Evolutionary conservation across 2,888 invertebrate species (phyloP).

Genomic region (Invenusta paracnida): DNA sequence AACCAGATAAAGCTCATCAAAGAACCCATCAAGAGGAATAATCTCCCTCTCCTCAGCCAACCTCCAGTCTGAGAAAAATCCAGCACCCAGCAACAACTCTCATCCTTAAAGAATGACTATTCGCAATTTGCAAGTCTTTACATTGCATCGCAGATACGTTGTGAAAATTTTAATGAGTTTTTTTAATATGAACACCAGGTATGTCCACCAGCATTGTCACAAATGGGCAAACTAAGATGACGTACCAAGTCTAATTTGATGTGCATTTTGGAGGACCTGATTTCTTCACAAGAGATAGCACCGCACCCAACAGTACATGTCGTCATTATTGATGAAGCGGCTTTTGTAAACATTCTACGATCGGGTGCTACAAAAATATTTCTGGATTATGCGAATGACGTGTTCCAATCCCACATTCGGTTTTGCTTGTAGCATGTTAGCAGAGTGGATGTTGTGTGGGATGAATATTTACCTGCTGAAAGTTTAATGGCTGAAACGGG

Average conservation of each 20-base stretch:
- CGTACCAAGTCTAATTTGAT: not conserved
- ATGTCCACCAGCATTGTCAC: too few relatives aligned
- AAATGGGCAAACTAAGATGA: not conserved
- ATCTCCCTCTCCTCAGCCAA: too few relatives aligned
- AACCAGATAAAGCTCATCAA: too few relatives aligned
- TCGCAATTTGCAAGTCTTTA: too few relatives aligned
- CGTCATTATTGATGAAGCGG: not conserved
- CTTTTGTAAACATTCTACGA: not conserved
- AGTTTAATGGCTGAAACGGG: not conserved
- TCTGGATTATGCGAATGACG: not conserved
- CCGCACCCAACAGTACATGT: not conserved
- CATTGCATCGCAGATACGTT: too few relatives aligned
- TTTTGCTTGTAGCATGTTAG: not conserved
- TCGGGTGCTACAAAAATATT: not conserved
- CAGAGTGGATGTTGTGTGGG: not conserved
- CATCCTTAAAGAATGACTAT: too few relatives aligned
- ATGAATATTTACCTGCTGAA: not conserved
- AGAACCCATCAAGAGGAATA: too few relatives aligned
- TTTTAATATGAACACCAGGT: too few relatives aligned
- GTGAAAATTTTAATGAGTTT: too few relatives aligned
- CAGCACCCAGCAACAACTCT: too few relatives aligned
- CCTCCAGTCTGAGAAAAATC: too few relatives aligned
- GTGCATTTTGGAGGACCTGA: not conserved
- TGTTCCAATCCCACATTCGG: not conserved
- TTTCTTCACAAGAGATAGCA: not conserved